These are phyloP conservation scores for Epinotia ramella DNA, from an alignment of 2,888 invertebrate genomes.

Conservation along the genomic window DNA sequence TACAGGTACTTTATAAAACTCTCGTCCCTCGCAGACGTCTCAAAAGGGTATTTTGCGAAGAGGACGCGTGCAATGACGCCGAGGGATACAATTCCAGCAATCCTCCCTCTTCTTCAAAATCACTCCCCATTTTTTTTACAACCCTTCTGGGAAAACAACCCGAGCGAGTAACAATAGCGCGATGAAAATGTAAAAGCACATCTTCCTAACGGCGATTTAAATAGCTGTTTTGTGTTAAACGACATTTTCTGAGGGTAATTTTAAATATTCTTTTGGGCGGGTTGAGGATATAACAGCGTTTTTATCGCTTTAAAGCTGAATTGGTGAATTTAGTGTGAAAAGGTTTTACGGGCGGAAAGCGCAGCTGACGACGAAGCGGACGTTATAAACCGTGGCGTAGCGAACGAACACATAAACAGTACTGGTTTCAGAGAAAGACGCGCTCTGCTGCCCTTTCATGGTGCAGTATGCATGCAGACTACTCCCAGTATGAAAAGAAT, in stretches of 20 bases:
- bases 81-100: conserved; percentile 62
- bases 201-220: conserved; percentile 34
- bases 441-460: conserved; percentile 15
- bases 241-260: conserved; percentile 45
- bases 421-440: conserved; percentile 18
- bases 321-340: conserved; percentile 70
- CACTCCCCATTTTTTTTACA: conserved; percentile 63
- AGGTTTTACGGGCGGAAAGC: conserved; percentile 65
- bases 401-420: conserved; percentile 67
- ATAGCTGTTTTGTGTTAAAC: conserved; percentile 39
- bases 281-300: conserved; percentile 54
- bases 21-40: conserved; percentile 69
- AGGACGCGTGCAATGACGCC: conserved; percentile 68
- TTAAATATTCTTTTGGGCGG: conserved; percentile 39
- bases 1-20: conserved; percentile 56
- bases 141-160: conserved; percentile 54
- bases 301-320: conserved; percentile 62
- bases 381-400: conserved; percentile 72
- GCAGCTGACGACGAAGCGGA: conserved; percentile 66
- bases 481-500: conserved; percentile 12
- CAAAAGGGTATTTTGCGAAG: conserved; percentile 74
- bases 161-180: conserved; percentile 47
- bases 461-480: conserved; percentile 8
- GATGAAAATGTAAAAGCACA: conserved; percentile 43
- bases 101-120: conserved; percentile 65